These are phyloP conservation scores for Clusia tigrina DNA, from an alignment of 2,888 invertebrate species.

Conservation along the genomic window DNA sequence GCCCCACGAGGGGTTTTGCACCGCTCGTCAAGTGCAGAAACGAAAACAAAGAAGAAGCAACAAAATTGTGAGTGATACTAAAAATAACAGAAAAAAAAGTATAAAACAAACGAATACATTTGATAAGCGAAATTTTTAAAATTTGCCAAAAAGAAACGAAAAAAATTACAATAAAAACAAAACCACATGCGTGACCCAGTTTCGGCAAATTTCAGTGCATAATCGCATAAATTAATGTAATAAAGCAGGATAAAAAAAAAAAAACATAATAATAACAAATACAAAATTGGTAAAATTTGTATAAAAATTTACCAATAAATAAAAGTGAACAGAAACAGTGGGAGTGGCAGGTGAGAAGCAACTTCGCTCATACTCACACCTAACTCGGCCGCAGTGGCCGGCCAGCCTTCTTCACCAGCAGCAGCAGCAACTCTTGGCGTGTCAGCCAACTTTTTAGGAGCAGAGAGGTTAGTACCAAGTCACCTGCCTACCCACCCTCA, in stretches of 20 bases:
- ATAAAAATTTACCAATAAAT: background rate
- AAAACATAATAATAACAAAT: background rate
- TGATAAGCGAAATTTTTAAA: constrained; percentile 8
- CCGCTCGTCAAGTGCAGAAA: too few relatives aligned
- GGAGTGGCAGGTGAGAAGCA: too few relatives aligned
- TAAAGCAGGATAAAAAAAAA: background rate
- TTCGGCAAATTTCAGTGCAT: background rate
- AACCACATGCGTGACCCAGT: constrained; percentile 13
- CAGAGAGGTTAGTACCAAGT: too few relatives aligned
- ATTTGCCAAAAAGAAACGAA: constrained; percentile 11
- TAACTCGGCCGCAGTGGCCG: too few relatives aligned
- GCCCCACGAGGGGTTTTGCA: too few relatives aligned
- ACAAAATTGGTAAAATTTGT: background rate
- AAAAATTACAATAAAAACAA: constrained; percentile 17
- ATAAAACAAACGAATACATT: constrained; percentile 19
- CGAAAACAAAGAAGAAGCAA: too few relatives aligned
- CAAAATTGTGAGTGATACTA: background rate
- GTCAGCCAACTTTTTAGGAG: too few relatives aligned
- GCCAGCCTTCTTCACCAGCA: too few relatives aligned
- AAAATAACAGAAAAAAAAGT: constrained; percentile 2
- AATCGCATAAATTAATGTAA: background rate
- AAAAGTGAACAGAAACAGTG: background rate
- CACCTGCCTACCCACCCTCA: too few relatives aligned
- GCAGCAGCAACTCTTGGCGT: too few relatives aligned
- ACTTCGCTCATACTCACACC: too few relatives aligned